Evolutionary conservation across 2,888 invertebrate species (phyloP), one percentile per base, ranked within the genome.

Genomic region (Nomada fabriciana): DNA sequence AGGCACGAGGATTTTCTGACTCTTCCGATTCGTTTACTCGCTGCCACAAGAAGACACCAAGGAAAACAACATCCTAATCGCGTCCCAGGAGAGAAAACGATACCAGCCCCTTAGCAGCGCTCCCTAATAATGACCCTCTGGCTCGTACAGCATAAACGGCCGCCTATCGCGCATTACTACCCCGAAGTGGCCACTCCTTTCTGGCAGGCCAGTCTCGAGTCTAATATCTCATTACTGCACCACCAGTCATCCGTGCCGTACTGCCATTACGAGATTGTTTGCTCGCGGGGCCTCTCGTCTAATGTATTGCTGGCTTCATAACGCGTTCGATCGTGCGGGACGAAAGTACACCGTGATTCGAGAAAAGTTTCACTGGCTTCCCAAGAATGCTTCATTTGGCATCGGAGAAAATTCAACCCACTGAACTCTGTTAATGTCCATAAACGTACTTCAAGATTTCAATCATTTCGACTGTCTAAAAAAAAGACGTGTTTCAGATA

Each of bases 251-350:
- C 90, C 89, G 85, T 90, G 74, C 88, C 85, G 87, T 90, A 89
- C 91, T 92, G 91, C 93, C 93, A 93, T 94, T 93, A 93, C 93
- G 93, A 93, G 93, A 93, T 94, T 94, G 93, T 93, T 94, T 92
- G 92, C 93, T 90, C 87, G 85, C 88, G 89, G 90, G 63, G 88
- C 91, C 89, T 90, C 89, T 89, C 85, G 84, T 89, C 89, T 90
- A 90, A 91, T 91, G 90, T 90, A 91, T 92, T 91, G 90, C 80
- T 78, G 71, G 82, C 77, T 84, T 88, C 86, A 86, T 82, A 78
- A 70, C 81, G 77, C 82, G 89, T 69, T 84, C 87, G 77, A 75
- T 76, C 84, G 80, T 76, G 72, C 76, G 77, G n/a, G 53, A 63
- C 82, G 77, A 80, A 85, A 78, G 85, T 84, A 63, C 25, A 68